Base-by-base conservation (phyloP, 1,140 invertebrate species). In the Orius insidiosus region DNA sequence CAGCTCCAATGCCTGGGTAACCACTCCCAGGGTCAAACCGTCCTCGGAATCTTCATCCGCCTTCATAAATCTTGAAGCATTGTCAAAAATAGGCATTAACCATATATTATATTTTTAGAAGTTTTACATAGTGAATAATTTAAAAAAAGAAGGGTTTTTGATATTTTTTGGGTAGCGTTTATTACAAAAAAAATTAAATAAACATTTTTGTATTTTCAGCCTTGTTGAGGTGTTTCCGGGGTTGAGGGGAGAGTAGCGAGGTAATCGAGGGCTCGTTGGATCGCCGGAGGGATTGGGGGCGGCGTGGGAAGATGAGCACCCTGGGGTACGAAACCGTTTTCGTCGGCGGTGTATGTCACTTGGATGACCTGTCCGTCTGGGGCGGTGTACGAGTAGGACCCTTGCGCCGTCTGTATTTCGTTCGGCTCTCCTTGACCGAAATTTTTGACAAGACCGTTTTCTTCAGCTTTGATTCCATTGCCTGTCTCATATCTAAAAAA, bases 331-430 rank as follows among this genome's bases (percentile, higher is more conserved):
- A 56, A 56, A 45, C 77, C 78, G 53, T 78, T 78, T 54, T 82
- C 77, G 56, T 84, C 81, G 34, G 82, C 80, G 14, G 76, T 70
- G 58, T 85, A 86, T 2, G 70, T 67, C 6, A 85, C 60, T 10
- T 65, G 61, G 46, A 83, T 76, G 2, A 70, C 68, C 35, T 74
- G 65, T 16, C 80, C 80, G 47, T 84, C 78, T 6, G 78, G 76
- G 18, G 77, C 71, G 2, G 75, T 76, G 59, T 85, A 86, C 2
- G 73, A 71, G 60, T 45, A 56, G 9, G 46, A 49, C 31, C 49
- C 49, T 8, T 48, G 41, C 5, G 49, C 52, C 2, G 31, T 34
- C 32, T 48, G 49, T 2, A 19, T 45, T 35, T 48, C 66, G 42
- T 71, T 62, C 11, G 39, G 34, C 32, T 62, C 58, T 3, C 69